Base-by-base conservation (phyloP, 2,888 invertebrate genomes). In the Tenthredo notha region DNA sequence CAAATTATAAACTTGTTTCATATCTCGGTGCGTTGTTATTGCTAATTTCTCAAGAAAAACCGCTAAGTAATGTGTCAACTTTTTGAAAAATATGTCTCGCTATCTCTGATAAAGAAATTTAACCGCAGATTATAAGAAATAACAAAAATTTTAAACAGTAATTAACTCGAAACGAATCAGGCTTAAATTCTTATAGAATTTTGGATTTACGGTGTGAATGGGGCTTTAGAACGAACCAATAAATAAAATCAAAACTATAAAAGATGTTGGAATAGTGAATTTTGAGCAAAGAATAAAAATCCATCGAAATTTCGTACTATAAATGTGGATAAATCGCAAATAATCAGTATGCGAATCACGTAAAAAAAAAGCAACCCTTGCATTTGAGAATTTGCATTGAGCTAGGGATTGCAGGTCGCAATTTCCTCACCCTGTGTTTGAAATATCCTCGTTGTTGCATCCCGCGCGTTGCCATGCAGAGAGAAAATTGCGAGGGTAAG, bases 321-420 rank as follows among this genome's bases (percentile, higher is more conserved):
- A 54, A n/a, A n/a, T 43, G 0, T 2, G 12, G 10, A 15, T 9
- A 40, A n/a, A 50, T 25, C 9, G 21, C 2, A 6, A 5, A 75
- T 47, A 43, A 90, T 91, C 88, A 89, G 88, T 87, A 90, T 90
- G 90, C 88, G 86, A 70, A 86, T 86, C 80, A 88, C 88, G 88
- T 89, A 89, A 88, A n/a, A n/a, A n/a, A n/a, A n/a, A n/a, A 88
- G 89, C 88, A 87, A 89, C 89, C 88, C 90, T 89, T 90, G 91
- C 90, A 89, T 90, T 90, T 90, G 89, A 87, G 87, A 88, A 90
- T 90, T 89, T 87, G 87, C 87, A 82, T 84, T 84, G 87, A 86
- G 84, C 21, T 29, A 47, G 75, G 47, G 75, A 75, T 75, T 75
- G 75, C 75, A 15, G 43, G 43, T 43, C 12, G 70, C 37, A 37